Percentiles rank a stretch among this genome's conserved stretches.
Evolutionary conservation across 2,797 vertebrate genomes (phyloP).

Genomic region (Paguma larvata): DNA sequence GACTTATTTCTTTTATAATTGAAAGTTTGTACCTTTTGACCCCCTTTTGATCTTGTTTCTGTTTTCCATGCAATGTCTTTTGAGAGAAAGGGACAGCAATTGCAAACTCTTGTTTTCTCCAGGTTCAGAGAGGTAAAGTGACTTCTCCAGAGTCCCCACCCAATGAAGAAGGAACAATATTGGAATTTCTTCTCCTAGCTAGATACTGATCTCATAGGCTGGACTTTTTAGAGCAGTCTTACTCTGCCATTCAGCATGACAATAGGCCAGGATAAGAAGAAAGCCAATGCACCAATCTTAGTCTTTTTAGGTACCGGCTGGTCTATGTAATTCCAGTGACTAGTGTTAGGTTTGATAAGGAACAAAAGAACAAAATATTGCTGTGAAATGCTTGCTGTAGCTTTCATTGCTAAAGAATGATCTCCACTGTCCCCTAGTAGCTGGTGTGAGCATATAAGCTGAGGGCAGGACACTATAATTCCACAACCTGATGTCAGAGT

Average conservation of each 20-base stretch:
- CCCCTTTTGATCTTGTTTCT: constrained; percentile 28
- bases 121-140: constrained; percentile 20
- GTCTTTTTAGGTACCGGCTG: constrained; percentile 43
- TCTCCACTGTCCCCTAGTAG: not conserved
- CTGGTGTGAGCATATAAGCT: constrained; percentile 59
- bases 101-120: constrained; percentile 46
- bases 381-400: constrained; percentile 30
- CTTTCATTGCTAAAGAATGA: constrained; percentile 45
- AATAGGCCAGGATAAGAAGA: constrained; percentile 18
- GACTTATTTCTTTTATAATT: constrained; percentile 2
- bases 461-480: constrained; percentile 36
- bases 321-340: constrained; percentile 32
- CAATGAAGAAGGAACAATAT: constrained; percentile 37
- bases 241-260: not conserved
- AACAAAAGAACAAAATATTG: constrained; percentile 56
- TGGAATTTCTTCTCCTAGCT: not conserved
- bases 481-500: not conserved
- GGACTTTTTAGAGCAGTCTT: constrained; percentile 29
- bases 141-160: not conserved
- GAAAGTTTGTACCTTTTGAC: not conserved
- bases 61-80: not conserved
- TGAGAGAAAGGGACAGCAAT: not conserved
- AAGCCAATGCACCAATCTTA: not conserved
- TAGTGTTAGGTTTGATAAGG: constrained; percentile 49
- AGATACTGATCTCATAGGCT: constrained; percentile 2